phyloP scores from a whole-genome alignment of 1,140 invertebrate species.

The Cyclina sinensis region DNA sequence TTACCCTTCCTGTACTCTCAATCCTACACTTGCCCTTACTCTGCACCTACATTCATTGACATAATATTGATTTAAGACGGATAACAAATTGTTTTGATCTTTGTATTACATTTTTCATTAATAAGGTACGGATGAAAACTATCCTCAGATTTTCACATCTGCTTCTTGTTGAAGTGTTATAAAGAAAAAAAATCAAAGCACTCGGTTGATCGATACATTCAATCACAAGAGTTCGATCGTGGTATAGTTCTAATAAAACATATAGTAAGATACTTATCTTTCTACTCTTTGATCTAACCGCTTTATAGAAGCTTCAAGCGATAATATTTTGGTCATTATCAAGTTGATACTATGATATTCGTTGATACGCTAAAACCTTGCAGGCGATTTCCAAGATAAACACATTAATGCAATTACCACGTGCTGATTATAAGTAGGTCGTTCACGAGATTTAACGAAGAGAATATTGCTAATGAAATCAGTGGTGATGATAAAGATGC shows the following conservation, averaged over 20 bases:
- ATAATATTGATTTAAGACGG: no score
- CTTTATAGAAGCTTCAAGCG: not conserved
- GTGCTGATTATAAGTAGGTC: not conserved
- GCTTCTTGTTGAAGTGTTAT: no score
- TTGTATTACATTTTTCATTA: no score
- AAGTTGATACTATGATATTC: not conserved
- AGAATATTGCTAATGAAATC: slow-evolving; percentile 1
- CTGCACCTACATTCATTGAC: no score
- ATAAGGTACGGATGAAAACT: no score
- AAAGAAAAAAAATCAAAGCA: no score
- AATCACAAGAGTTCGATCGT: not conserved
- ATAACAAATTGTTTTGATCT: no score
- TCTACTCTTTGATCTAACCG: not conserved
- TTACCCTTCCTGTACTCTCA: no score
- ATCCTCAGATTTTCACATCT: no score
- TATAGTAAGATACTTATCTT: not conserved
- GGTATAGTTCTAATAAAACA: not conserved
- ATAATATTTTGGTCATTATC: not conserved
- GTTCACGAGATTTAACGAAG: not conserved
- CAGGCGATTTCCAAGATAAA: slow-evolving; percentile 17
- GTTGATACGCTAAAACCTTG: not conserved
- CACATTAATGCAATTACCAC: not conserved
- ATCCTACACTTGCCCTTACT: no score
- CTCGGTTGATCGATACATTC: not conserved
- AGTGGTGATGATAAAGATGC: not conserved